Evolutionary conservation across 2,113 vertebrate genomes (phyloP).

Genomic region (Colossoma macropomum): DNA sequence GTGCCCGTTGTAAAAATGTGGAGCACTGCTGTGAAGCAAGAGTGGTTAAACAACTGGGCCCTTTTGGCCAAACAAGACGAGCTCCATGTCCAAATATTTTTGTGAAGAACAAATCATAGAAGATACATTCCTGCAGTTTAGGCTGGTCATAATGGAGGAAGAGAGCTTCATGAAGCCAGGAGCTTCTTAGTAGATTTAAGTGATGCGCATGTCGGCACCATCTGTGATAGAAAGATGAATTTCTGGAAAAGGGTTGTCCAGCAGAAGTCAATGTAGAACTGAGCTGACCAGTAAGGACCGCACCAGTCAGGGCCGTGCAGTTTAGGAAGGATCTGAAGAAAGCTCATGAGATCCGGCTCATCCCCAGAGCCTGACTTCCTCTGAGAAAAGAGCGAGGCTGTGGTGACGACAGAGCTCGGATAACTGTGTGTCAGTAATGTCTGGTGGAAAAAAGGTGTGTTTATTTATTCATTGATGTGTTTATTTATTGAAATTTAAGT

Average conservation of each 20-base stretch:
- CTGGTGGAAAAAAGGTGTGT: constrained; percentile 7
- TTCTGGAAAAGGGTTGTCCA: neutral
- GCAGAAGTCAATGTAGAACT: neutral
- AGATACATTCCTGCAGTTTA: no score
- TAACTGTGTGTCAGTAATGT: constrained; percentile 23
- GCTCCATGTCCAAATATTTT: no score
- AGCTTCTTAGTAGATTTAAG: neutral
- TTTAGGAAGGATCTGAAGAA: constrained; percentile 9
- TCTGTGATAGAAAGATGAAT: constrained; percentile 17
- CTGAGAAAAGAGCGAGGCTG: constrained; percentile 14
- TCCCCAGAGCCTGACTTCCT: constrained; percentile 19
- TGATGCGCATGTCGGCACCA: neutral
- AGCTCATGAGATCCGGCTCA: constrained; percentile 20
- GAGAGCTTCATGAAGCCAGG: no score
- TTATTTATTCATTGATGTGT: neutral
- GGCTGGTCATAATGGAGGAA: no score
- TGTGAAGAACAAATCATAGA: no score
- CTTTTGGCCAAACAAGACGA: no score
- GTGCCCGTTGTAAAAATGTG: no score
- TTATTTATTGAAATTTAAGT: constrained; percentile 21
- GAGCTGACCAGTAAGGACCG: neutral
- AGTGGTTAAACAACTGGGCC: no score
- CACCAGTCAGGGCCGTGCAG: constrained; percentile 13
- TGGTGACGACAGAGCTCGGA: neutral
- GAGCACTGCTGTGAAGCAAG: no score